phyloP scores from a whole-genome alignment of 2,113 vertebrate genomes.

The Trinectes maculatus region DNA sequence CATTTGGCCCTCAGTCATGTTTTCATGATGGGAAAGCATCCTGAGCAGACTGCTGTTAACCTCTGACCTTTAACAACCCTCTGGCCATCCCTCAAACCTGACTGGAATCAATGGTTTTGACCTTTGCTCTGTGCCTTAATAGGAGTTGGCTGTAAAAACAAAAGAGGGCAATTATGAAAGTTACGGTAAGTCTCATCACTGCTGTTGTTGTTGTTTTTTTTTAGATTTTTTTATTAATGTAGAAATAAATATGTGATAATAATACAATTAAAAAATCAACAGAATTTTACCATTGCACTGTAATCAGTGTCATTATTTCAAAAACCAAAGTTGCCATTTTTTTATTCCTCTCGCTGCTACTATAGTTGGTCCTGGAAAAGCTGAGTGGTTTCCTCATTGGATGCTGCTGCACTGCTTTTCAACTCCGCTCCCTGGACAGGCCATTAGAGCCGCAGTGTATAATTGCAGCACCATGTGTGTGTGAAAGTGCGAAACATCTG shows the following conservation, averaged over 20 bases:
- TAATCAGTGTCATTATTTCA: neutral
- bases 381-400: constrained; percentile 16
- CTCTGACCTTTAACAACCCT: neutral
- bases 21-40: neutral
- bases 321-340: neutral
- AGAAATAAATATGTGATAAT: neutral
- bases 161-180: too few species aligned
- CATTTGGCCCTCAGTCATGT: neutral
- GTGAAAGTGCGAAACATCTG: constrained; percentile 36
- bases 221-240: neutral
- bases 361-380: constrained; percentile 8
- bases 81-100: neutral
- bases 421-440: constrained; percentile 50
- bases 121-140: neutral
- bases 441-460: constrained; percentile 53
- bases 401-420: constrained; percentile 8
- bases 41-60: neutral
- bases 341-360: neutral
- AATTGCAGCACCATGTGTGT: constrained; percentile 35
- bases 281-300: neutral
- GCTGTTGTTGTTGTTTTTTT: too few species aligned
- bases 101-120: neutral
- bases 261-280: neutral
- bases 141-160: neutral
- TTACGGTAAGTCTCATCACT: neutral